Percentiles rank a stretch among this genome's conserved stretches.
Evolutionary conservation across 2,888 invertebrate genomes (phyloP).

Genomic region (Andrena camellia): DNA sequence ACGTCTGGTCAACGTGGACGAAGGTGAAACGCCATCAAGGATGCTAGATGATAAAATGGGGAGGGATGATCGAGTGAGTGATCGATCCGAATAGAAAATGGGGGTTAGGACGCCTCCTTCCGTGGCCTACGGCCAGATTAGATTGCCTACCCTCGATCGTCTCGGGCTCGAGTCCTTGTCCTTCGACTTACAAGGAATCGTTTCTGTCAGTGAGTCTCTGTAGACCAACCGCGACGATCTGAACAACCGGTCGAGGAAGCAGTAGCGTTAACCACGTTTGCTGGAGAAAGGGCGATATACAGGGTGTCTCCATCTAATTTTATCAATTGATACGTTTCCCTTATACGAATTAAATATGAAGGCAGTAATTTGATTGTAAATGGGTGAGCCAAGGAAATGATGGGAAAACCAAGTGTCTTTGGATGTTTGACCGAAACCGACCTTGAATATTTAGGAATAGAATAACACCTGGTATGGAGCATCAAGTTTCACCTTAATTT

Average conservation of each 20-base stretch:
- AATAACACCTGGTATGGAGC: too few species aligned
- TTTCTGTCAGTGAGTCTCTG: slow-evolving; percentile 43
- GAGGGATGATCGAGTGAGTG: slow-evolving; percentile 78
- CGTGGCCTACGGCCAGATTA: slow-evolving; percentile 79
- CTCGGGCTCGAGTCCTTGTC: slow-evolving; percentile 49
- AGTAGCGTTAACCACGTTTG: neutral
- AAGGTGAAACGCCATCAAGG: slow-evolving; percentile 51
- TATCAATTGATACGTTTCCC: too few species aligned
- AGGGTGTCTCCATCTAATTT: too few species aligned
- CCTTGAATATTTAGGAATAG: too few species aligned
- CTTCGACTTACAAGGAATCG: slow-evolving; percentile 59
- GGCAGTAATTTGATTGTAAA: too few species aligned
- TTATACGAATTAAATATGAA: too few species aligned
- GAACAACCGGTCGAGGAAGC: slow-evolving; percentile 12
- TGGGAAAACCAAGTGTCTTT: too few species aligned
- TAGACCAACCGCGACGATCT: slow-evolving; percentile 33
- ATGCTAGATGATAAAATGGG: slow-evolving; percentile 68
- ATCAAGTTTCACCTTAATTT: too few species aligned
- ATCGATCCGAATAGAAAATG: slow-evolving; percentile 73
- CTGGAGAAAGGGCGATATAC: neutral
- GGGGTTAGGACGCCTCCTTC: slow-evolving; percentile 70
- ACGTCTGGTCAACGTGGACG: slow-evolving; percentile 40
- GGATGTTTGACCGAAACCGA: too few species aligned
- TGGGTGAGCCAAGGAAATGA: too few species aligned
- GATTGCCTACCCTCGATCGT: slow-evolving; percentile 78